Percentiles rank a stretch among this genome's conserved stretches.
These are phyloP conservation scores for Balanococcus diminutus DNA, from an alignment of 2,888 invertebrate genomes.

Conservation along the genomic window DNA sequence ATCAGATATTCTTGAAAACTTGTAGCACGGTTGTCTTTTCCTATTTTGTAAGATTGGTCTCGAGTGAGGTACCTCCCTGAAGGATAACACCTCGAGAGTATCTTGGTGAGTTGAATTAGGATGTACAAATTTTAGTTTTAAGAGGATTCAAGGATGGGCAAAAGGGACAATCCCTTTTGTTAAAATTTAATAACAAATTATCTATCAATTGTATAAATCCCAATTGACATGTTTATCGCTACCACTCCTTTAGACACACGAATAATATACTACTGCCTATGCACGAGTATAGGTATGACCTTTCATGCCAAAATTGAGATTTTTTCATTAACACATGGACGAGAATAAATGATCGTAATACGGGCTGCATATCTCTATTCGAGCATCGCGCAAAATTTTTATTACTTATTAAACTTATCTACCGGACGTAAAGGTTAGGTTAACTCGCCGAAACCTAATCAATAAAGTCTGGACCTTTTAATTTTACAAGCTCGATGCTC, in stretches of 20 bases:
- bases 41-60: background rate
- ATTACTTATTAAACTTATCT: background rate
- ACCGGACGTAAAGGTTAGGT: background rate
- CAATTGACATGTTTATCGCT: too few relatives aligned
- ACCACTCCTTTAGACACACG: too few relatives aligned
- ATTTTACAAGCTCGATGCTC: background rate
- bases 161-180: too few relatives aligned
- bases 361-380: too few relatives aligned
- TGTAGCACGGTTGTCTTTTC: background rate
- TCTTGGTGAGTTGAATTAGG: background rate
- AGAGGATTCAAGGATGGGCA: too few relatives aligned
- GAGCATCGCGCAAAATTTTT: background rate
- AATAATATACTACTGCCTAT: too few relatives aligned
- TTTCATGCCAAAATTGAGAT: too few relatives aligned
- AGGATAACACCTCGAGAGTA: background rate
- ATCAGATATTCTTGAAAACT: background rate
- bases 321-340: too few relatives aligned
- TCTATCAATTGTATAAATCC: too few relatives aligned
- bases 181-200: too few relatives aligned
- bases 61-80: background rate
- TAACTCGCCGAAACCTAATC: background rate
- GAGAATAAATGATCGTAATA: too few relatives aligned
- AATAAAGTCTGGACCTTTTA: slow-evolving; percentile 11
- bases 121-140: background rate
- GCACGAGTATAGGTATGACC: too few relatives aligned